Evolutionary conservation across 1,140 invertebrate species (phyloP), one percentile per base, ranked within the genome.

Genomic region (Lepidotrigona ventralis): DNA sequence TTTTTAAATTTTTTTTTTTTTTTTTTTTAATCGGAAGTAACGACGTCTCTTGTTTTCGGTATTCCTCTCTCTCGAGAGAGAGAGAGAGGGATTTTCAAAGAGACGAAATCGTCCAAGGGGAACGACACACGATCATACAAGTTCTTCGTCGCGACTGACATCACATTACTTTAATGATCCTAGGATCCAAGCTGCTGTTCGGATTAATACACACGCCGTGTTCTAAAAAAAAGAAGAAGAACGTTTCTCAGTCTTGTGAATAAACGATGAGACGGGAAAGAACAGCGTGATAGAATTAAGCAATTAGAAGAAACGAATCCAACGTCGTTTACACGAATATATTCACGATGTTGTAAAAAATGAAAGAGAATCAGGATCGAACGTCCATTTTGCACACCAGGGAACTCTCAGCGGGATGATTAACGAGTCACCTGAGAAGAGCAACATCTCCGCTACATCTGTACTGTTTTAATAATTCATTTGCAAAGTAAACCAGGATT

Each of bases 341-440:
- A 68, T 21, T 21, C 17, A 68, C 17, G 19, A 33, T 0, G 23
- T 33, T 12, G 9, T 21, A 33, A 29, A 68, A 21, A n/a, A 14
- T n/a, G n/a, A 60, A 21, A 19, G 21, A 21, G 12, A n/a, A n/a
- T n/a, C 12, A n/a, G 23, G 12, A 14, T n/a, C 23, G 1, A 5
- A 14, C 12, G 11, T 60, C 11, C 9, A 5, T 0, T 4, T 14
- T 12, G 23, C 23, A 0, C 0, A 1, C 23, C 4, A 11, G 58
- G 3, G 14, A 60, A n/a, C 11, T n/a, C n/a, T n/a, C 21, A 5
- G 23, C 56, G 56, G 23, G 0, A 1, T 21, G n/a, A 60, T 60
- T 60, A 60, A 60, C 11, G 11, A 60, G 58, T 0, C 23, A 14
- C 58, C 14, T 11, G 23, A 60, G 58, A 14, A 46, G 39, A 46